Base-by-base conservation (phyloP, 2,797 vertebrate species). In the Sciaenops ocellatus region DNA sequence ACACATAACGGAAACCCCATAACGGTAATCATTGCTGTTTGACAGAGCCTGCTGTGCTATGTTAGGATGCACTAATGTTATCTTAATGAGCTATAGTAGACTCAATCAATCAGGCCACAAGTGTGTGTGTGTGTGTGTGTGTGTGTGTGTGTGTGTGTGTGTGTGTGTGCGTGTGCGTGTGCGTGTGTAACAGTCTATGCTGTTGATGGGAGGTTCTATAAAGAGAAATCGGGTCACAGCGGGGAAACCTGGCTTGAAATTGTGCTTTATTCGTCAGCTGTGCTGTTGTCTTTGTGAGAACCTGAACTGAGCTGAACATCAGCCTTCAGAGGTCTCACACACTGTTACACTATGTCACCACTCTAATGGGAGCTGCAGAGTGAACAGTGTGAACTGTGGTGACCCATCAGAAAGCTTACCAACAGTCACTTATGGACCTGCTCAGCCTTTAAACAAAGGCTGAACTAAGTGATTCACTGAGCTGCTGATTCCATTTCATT, bases 171-270 rank as follows among this genome's bases (percentile, higher is more conserved):
- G 44, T 42, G 30, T 67, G 59, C 42, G 56, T 63, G 57, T 70
- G 71, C 55, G 41, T 46, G 48, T 50, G 64, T 59, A 6, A 30
- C 30, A 30, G 44, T 5, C 47, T 73, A 4, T 78, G 16, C 76
- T 54, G 71, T 79, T 78, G 71, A 73, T 68, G 46, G 51, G 54
- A 72, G 75, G 34, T 8, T 85, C 59, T 73, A 66, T 78, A 51
- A 84, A 72, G n/a, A 70, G 63, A 85, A 88, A 88, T 13, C 74
- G 71, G 85, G 83, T 80, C 85, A 85, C 83, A 87, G 83, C 76
- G 34, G 72, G 86, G 61, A 62, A 11, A 60, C 46, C 56, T 76
- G 66, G 41, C 42, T 68, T 78, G 18, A 73, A 77, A 76, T 72
- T 67, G 54, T 15, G 79, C 64, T 57, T 48, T 63, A 52, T 72